Evolutionary conservation across 2,113 vertebrate genomes (phyloP), one percentile per base, ranked within the genome.

Genomic region (Muscicapa adusta): DNA sequence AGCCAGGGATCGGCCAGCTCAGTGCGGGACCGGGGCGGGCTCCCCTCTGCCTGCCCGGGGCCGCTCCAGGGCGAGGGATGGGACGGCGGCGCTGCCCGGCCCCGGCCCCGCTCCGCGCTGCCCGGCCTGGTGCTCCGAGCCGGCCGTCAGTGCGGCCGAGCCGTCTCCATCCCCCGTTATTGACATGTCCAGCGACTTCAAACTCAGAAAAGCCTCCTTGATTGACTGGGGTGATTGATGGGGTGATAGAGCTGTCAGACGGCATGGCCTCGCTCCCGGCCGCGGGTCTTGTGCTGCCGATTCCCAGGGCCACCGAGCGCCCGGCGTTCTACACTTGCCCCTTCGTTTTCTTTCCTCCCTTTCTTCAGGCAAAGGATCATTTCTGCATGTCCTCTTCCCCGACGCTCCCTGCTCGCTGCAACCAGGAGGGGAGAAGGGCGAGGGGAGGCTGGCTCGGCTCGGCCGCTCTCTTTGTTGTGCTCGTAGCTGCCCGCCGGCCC

Each of bases 241-340:
- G 97, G 97, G 97, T 97, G 98, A 98, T 98, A 98, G 98, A 98
- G 98, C 98, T 98, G 98, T 98, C 98, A 98, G 97, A 92, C 88
- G 72, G 78, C 62, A 77, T 43, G 72, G 70, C 51, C 62, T 58
- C 33, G 63, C 90, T 96, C 33, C 71, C 43, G 90, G 90, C 92
- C 57, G 20, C 90, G 63, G 79, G 85, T 93, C 83, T 94, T 97
- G 94, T 89, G 96, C 96, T 97, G 80, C 92, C 36, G 93, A 70
- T 91, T 90, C 51, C 79, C 91, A 66, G 47, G 34, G 66, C 84
- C 61, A 28, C 43, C 15, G 56, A 17, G 40, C 19, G 14, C 66
- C n/a, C 47, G 62, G 75, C 58, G 5, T 38, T 88, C 51, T 80
- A 63, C 94, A 94, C 91, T 94, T 79, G 84, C 58, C 43, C 88